These are phyloP conservation scores for Leucozona laternaria DNA, from an alignment of 2,888 invertebrate species.

Conservation along the genomic window DNA sequence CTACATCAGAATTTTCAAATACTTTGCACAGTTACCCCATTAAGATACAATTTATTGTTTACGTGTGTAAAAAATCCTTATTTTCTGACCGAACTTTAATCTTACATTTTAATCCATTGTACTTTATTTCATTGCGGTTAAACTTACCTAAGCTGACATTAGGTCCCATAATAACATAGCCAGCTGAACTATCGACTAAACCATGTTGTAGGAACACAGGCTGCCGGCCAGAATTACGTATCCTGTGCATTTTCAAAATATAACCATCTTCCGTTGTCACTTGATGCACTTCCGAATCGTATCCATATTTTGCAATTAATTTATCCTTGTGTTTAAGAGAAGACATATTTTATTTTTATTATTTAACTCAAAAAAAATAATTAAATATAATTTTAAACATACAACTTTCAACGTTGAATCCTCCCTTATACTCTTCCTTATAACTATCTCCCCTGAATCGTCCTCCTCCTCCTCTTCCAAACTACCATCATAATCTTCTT, in stretches of 20 bases:
- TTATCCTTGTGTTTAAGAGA: slow-evolving; percentile 79
- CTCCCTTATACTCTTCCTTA: slow-evolving; percentile 81
- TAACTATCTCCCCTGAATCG: slow-evolving; percentile 79
- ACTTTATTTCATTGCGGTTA: neutral
- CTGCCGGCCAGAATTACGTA: slow-evolving; percentile 85
- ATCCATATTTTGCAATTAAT: slow-evolving; percentile 87
- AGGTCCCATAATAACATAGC: slow-evolving; percentile 90
- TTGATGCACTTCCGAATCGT: slow-evolving; percentile 87
- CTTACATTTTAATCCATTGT: neutral
- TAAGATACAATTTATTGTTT: too few relatives aligned
- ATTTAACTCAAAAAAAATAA: neutral
- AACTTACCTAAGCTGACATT: slow-evolving; percentile 84
- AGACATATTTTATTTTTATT: neutral
- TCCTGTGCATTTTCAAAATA: slow-evolving; percentile 90
- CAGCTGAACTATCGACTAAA: slow-evolving; percentile 89
- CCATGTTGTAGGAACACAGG: slow-evolving; percentile 89
- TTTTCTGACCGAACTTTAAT: too few relatives aligned
- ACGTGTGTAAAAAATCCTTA: too few relatives aligned
- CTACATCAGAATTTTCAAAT: too few relatives aligned
- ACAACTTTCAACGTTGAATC: slow-evolving; percentile 81
- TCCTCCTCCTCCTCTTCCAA: slow-evolving; percentile 82
- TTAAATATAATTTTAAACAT: slow-evolving; percentile 62
- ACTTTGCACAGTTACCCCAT: too few relatives aligned
- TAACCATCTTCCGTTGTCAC: slow-evolving; percentile 91
- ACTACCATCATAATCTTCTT: slow-evolving; percentile 81